These are phyloP conservation scores for Limulus polyphemus DNA, from an alignment of 2,888 invertebrate genomes.

Conservation along the genomic window DNA sequence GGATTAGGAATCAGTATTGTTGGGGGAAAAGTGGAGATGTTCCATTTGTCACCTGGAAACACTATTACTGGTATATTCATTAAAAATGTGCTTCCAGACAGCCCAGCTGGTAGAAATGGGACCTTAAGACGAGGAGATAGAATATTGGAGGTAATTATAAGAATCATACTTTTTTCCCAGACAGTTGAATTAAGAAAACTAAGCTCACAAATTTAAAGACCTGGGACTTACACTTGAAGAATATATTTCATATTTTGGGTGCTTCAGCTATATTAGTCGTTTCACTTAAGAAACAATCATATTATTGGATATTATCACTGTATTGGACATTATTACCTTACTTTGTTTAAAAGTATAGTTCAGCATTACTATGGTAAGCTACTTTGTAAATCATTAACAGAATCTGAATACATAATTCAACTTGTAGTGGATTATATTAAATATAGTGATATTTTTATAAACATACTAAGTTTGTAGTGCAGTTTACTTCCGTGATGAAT, in stretches of 20 bases:
- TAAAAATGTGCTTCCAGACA: conserved; percentile 85
- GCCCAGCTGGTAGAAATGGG: conserved; percentile 84
- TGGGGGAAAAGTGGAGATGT: conserved; percentile 65
- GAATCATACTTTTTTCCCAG: background rate
- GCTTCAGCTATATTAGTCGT: too few relatives aligned
- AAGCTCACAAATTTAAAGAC: background rate
- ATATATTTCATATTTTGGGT: background rate
- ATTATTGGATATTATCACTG: too few relatives aligned
- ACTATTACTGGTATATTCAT: conserved; percentile 89
- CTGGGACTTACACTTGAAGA: conserved; percentile 23
- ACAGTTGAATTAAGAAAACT: background rate
- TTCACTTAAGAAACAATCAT: too few relatives aligned
- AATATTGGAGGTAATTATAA: conserved; percentile 52
- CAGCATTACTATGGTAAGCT: too few relatives aligned
- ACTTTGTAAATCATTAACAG: too few relatives aligned
- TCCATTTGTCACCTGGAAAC: conserved; percentile 44
- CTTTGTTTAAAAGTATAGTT: too few relatives aligned
- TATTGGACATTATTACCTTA: too few relatives aligned
- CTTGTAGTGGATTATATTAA: too few relatives aligned
- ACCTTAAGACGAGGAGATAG: conserved; percentile 65
- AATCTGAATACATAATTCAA: too few relatives aligned
- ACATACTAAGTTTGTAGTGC: too few relatives aligned
- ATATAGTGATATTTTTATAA: too few relatives aligned
- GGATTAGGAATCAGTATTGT: conserved; percentile 95
- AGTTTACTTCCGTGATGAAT: too few relatives aligned